Conservation (phyloP, 2,888 invertebrate genomes). For the Belgica antarctica region DNA sequence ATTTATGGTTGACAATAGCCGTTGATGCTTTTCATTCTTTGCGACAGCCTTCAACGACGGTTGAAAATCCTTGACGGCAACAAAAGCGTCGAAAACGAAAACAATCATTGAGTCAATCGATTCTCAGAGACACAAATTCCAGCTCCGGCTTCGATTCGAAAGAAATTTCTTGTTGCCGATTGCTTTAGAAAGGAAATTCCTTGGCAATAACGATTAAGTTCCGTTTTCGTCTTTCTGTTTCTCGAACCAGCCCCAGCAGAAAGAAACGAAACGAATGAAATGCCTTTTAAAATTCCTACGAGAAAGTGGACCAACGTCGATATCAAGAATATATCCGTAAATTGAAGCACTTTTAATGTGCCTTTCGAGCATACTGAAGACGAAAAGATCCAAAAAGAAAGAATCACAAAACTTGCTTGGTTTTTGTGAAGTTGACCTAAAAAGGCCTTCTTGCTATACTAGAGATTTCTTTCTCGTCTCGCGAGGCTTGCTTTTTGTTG, state of each 20-base stretch:
- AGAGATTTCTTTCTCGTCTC: conserved; percentile 16
- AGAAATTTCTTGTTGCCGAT: not conserved
- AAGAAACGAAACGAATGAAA: not conserved
- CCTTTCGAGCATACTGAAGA: not conserved
- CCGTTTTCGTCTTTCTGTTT: conserved; percentile 16
- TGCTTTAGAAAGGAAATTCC: conserved; percentile 37
- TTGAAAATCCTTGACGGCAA: not conserved
- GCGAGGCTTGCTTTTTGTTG: conserved; percentile 14
- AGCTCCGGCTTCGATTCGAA: not conserved
- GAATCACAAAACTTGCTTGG: conserved; percentile 14
- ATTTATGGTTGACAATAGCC: conserved; percentile 26
- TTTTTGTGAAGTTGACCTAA: conserved; percentile 35
- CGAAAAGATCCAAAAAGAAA: conserved; percentile 15
- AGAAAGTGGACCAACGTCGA: conserved; percentile 34
- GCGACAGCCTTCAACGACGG: conserved; percentile 9
- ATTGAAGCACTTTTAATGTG: not conserved
- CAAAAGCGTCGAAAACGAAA: not conserved
- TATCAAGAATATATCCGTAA: conserved; percentile 25
- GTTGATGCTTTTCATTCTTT: conserved; percentile 30
- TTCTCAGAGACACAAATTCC: not conserved
- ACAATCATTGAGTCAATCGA: not conserved
- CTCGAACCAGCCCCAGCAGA: not conserved
- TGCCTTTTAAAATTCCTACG: conserved; percentile 29
- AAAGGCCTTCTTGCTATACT: conserved; percentile 11
- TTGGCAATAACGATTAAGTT: not conserved